Evolutionary conservation across 2,797 vertebrate genomes (phyloP), one percentile per base, ranked within the genome.

Genomic region (Sternarchorhynchus goeldii): DNA sequence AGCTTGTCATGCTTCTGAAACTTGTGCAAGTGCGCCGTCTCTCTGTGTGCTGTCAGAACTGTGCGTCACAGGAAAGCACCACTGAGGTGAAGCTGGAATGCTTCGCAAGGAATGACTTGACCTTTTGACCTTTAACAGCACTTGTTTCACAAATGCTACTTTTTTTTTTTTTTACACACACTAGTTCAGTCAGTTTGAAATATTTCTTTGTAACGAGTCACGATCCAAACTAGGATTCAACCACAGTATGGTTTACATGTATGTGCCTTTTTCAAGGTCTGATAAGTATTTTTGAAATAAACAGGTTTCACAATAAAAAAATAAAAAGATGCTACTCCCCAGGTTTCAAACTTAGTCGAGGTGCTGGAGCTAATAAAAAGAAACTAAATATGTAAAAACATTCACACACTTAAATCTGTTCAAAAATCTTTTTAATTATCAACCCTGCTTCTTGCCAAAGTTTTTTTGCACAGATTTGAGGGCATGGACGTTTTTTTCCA

Each of bases 81-180:
- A n/a, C 25, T 18, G 16, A 56, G 50, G 25, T 34, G 41, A 69
- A 29, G 6, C 70, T 72, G 81, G 62, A 62, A 73, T 66, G 66
- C 2, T 68, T 77, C 17, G 50, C 39, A 50, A 41, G 55, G 16
- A 80, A 57, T 20, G 68, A 36, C 1, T 3, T 20, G 3, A 57
- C 68, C 12, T 31, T 57, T 32, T 32, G 18, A 32, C 17, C 18
- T 20, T 53, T 70, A 70, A 34, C 17, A n/a, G 68, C 50, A 70
- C 45, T 56, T 56, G 41, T 31, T 68, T 53, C 45, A 57, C 3
- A 56, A 14, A 53, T 53, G 21, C 50, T 21, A 2, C 10, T 7
- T 25, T 25, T 25, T 25, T 25, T 25, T 25, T 25, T 25, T 25
- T 25, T 25, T 25, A 25, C 0, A 25, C 25, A 70, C 68, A 20